These are phyloP conservation scores for Rhinoraja longicauda DNA, from an alignment of 2,797 vertebrate species.

Conservation along the genomic window DNA sequence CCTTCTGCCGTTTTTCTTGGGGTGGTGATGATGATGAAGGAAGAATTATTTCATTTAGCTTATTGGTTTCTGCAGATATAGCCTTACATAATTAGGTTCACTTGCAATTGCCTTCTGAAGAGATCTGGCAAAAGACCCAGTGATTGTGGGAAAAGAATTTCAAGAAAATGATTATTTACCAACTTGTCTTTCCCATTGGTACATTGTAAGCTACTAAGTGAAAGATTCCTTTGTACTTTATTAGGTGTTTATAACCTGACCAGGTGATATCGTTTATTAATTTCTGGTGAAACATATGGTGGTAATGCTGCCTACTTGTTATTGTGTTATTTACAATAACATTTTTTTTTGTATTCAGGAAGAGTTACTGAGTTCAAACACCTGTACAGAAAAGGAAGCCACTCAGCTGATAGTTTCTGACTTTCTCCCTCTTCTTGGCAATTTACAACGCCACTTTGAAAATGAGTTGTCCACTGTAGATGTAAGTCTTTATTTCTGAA, in stretches of 20 bases:
- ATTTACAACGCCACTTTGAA: constrained; percentile 57
- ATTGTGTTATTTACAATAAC: background rate
- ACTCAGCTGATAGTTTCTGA: constrained; percentile 53
- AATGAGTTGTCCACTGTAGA: constrained; percentile 57
- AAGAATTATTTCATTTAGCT: background rate
- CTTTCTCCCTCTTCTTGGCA: constrained; percentile 59
- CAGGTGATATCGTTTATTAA: too few relatives aligned
- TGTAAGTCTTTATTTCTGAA: constrained; percentile 52
- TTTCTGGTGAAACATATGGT: background rate
- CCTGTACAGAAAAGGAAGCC: constrained; percentile 60
- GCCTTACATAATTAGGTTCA: background rate
- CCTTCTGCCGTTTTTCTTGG: background rate
- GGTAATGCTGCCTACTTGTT: background rate
- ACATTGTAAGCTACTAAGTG: background rate
- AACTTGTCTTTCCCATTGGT: background rate
- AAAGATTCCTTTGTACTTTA: background rate
- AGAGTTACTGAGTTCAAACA: constrained; percentile 54
- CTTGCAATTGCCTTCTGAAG: background rate
- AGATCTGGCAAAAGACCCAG: background rate
- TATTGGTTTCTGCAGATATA: background rate
- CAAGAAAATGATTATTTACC: background rate
- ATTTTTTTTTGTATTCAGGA: constrained; percentile 52
- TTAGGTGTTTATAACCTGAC: background rate
- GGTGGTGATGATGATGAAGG: background rate
- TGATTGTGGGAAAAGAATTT: background rate